Base-by-base conservation (phyloP, 2,888 invertebrate genomes). In the Amphipyra tragopoginis region DNA sequence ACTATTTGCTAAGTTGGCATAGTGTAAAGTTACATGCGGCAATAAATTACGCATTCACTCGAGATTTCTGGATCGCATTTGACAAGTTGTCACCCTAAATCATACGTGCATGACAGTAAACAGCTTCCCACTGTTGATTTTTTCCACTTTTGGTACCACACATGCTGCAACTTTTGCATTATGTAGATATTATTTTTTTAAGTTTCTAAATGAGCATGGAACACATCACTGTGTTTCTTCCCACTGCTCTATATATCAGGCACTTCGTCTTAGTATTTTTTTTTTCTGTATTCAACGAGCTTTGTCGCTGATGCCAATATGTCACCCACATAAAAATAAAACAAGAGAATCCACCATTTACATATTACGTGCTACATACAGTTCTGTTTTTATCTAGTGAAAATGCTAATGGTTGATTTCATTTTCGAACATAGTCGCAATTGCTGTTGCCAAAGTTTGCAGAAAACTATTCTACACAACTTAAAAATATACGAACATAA, bases 71-170 rank as follows among this genome's bases (percentile, higher is more conserved):
- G 40, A 69, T 58, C 49, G 21, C 38, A 58, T 58, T 40, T 50
- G 53, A 58, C 49, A 58, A 50, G 57, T 58, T 53, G 36, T 39
- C 45, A 13, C 39, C 47, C 38, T 65, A 55, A 55, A 59, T 72
- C 55, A 55, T 72, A 43, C 15, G n/a, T 29, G 21, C 36, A 26
- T 56, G 51, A 72, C 63, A 63, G 56, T 59, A 69, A 76, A 57
- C 62, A 65, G 48, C 49, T 49, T 55, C 51, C 34, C 40, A 29
- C 51, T 48, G 33, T 61, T 43, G 49, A 61, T 44, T 54, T 48
- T 62, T 44, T 40, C 53, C 68, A 47, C 38, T 52, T 67, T 51
- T 21, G 21, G 21, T 21, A 21, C 21, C 21, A 1, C 21, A 21
- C 2, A 49, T 60, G 26, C 14, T 48, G n/a, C 60, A 51, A 52